Conservation (phyloP, 30 jellyfish, hydroid and myxozoan genomes). For the Turritopsis dohrnii region DNA sequence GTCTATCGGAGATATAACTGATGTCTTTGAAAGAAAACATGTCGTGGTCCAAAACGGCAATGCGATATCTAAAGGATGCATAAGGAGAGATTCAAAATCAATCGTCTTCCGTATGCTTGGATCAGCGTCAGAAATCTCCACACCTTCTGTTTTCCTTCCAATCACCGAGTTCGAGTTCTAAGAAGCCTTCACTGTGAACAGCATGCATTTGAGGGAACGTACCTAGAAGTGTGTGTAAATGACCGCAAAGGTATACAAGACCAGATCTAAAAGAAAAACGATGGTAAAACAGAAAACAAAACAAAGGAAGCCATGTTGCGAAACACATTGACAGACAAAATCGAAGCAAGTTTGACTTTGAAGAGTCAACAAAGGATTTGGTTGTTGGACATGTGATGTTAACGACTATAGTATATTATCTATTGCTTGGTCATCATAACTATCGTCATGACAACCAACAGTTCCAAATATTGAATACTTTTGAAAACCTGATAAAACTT, state of each 20-base stretch:
- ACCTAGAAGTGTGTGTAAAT: conserved; percentile 72
- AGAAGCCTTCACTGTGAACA: conserved; percentile 59
- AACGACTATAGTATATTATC: too few relatives aligned
- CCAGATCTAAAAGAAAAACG: conserved; percentile 43
- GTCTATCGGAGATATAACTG: conserved; percentile 35
- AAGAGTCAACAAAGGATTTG: too few relatives aligned
- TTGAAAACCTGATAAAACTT: neutral
- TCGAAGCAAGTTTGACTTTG: too few relatives aligned
- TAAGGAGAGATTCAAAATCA: neutral
- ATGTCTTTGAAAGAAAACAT: conserved; percentile 69
- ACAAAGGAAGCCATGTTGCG: neutral
- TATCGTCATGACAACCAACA: too few relatives aligned
- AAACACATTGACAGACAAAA: too few relatives aligned
- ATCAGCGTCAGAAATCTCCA: neutral
- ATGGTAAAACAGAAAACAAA: neutral
- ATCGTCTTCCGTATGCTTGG: neutral
- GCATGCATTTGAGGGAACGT: conserved; percentile 80
- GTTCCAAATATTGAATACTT: too few relatives aligned
- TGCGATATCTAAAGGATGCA: conserved; percentile 52
- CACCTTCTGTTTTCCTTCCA: conserved; percentile 84
- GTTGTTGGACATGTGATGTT: neutral
- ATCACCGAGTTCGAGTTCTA: conserved; percentile 88
- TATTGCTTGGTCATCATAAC: too few relatives aligned
- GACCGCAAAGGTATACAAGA: conserved; percentile 82
- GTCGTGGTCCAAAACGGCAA: conserved; percentile 84